Percentiles rank a stretch among this genome's conserved stretches.
These are phyloP conservation scores for Helobdella robusta DNA, from an alignment of 2,888 invertebrate species.

Conservation along the genomic window DNA sequence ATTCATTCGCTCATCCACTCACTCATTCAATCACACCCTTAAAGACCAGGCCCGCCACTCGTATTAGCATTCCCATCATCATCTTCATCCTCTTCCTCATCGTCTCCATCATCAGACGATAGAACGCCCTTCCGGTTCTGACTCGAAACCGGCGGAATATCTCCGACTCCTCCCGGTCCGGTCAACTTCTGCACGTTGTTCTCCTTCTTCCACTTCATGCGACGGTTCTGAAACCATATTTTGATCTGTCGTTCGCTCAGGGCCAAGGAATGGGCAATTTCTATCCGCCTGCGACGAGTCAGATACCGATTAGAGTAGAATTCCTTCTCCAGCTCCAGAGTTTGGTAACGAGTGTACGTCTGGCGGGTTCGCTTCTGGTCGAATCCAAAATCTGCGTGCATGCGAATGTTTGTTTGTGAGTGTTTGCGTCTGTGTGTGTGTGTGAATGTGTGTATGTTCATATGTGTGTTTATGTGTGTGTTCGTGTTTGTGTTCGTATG, in stretches of 20 bases:
- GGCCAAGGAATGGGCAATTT: slow-evolving; percentile 90
- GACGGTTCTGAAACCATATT: slow-evolving; percentile 72
- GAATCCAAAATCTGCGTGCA: slow-evolving; percentile 29
- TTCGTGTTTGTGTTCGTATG: too few relatives aligned
- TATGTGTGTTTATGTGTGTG: too few relatives aligned
- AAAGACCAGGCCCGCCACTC: too few relatives aligned
- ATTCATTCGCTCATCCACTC: too few relatives aligned
- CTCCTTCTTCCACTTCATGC: slow-evolving; percentile 99
- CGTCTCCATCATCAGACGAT: too few relatives aligned
- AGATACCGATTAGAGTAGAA: slow-evolving; percentile 97
- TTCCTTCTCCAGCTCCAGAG: slow-evolving; percentile 91
- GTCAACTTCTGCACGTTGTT: slow-evolving; percentile 31
- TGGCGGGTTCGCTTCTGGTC: slow-evolving; percentile 75
- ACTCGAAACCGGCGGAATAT: not conserved
- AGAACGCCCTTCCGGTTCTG: too few relatives aligned
- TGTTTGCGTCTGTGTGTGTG: too few relatives aligned
- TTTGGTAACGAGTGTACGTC: slow-evolving; percentile 94
- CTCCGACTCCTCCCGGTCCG: slow-evolving; percentile 20
- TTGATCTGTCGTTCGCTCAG: slow-evolving; percentile 82
- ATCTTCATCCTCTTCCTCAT: too few relatives aligned
- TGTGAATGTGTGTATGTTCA: too few relatives aligned
- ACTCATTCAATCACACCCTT: too few relatives aligned
- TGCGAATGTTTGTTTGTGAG: too few relatives aligned
- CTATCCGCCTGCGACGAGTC: slow-evolving; percentile 87
- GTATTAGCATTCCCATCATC: too few relatives aligned